phyloP scores from a whole-genome alignment of 2,797 vertebrate genomes.

The Chlorospingus flavigularis region DNA sequence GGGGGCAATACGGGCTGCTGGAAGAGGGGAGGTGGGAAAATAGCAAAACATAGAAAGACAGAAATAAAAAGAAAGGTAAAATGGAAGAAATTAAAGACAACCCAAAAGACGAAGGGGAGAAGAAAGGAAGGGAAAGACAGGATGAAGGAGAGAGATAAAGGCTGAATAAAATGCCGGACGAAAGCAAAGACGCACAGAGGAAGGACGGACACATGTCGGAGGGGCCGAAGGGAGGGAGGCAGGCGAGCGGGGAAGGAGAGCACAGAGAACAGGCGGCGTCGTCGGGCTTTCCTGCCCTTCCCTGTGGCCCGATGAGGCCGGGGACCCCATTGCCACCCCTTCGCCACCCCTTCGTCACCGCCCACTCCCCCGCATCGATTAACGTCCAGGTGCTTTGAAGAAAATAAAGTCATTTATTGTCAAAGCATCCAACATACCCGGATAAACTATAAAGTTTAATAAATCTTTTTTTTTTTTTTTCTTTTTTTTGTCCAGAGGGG shows the following conservation, averaged over 20 bases:
- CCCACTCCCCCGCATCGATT: conserved; percentile 24
- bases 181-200: background rate
- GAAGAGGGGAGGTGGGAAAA: background rate
- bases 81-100: background rate
- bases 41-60: background rate
- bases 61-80: background rate
- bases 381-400: conserved; percentile 78
- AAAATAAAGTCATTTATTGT: conserved; percentile 99
- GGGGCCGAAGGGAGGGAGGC: background rate
- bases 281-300: background rate
- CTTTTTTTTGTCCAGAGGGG: no score
- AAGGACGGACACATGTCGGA: background rate
- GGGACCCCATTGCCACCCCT: no score
- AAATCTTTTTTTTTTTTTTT: conserved; percentile 80
- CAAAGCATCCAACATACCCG: conserved; percentile 98
- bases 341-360: background rate
- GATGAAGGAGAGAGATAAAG: background rate
- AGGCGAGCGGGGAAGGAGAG: no score
- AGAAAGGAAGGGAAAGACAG: background rate
- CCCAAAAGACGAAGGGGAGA: background rate
- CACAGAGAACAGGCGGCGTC: no score
- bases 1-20: background rate
- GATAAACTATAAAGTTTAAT: conserved; percentile 98
- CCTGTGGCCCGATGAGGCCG: no score
- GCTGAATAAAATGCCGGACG: background rate